Conservation (phyloP, 2,113 vertebrate species). For the Phainopepla nitens region DNA sequence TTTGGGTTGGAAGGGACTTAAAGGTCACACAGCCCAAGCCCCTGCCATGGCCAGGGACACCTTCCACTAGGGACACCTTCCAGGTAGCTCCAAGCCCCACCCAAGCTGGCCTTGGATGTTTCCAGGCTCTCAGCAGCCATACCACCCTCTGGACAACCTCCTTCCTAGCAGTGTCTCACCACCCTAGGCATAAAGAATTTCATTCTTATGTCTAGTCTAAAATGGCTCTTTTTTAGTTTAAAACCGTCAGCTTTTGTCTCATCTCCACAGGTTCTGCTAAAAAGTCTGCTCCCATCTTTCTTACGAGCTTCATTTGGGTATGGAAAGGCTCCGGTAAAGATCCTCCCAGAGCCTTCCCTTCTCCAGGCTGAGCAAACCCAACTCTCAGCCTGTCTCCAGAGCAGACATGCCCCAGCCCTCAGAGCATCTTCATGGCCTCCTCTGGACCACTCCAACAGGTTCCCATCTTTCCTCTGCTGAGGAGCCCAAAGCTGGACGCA, state of each 20-base stretch:
- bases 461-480: neutral
- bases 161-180: neutral
- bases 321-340: neutral
- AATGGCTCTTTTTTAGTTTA: neutral
- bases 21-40: neutral
- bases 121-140: neutral
- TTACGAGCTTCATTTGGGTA: neutral
- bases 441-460: neutral
- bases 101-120: neutral
- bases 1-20: neutral
- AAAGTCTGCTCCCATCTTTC: neutral
- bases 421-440: neutral
- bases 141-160: neutral
- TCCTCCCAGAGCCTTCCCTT: neutral
- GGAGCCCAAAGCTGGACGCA: neutral
- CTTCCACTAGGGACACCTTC: too few relatives aligned
- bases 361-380: neutral
- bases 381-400: neutral
- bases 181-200: accelerated
- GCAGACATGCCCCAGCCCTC: neutral
- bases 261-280: neutral
- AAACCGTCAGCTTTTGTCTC: neutral
- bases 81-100: neutral
- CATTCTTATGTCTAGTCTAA: neutral
- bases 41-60: neutral